Conservation (phyloP, 2,797 vertebrate species). For the Micrastur ruficollis region DNA sequence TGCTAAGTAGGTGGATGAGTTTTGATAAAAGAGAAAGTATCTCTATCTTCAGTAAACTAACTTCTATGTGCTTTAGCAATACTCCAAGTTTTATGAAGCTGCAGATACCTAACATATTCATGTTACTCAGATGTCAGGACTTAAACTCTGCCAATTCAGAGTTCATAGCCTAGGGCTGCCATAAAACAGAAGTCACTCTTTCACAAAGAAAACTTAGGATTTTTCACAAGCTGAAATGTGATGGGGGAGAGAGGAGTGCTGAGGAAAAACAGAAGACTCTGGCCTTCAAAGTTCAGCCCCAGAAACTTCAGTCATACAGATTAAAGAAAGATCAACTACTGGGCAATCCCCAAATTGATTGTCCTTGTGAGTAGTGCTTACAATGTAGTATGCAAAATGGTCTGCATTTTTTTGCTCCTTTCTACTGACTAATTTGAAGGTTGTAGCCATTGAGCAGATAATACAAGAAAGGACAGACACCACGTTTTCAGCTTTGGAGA, state of each 20-base stretch:
- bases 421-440: background rate
- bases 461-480: background rate
- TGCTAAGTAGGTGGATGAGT: background rate
- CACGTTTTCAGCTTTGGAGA: background rate
- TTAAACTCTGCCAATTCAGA: background rate
- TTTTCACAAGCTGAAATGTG: background rate
- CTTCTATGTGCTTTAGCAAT: background rate
- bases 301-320: background rate
- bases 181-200: background rate
- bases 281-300: background rate
- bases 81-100: background rate
- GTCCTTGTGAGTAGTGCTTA: background rate
- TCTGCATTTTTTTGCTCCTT: background rate
- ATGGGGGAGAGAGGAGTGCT: accelerated
- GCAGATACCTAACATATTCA: background rate
- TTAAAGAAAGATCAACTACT: background rate
- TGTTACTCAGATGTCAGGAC: background rate
- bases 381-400: background rate
- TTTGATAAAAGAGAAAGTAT: background rate
- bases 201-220: background rate
- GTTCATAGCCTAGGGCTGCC: background rate
- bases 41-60: background rate
- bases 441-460: background rate
- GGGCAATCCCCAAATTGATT: background rate
- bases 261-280: background rate